Conservation (phyloP, 2,113 vertebrate species). For the Toxotes chatareus region DNA sequence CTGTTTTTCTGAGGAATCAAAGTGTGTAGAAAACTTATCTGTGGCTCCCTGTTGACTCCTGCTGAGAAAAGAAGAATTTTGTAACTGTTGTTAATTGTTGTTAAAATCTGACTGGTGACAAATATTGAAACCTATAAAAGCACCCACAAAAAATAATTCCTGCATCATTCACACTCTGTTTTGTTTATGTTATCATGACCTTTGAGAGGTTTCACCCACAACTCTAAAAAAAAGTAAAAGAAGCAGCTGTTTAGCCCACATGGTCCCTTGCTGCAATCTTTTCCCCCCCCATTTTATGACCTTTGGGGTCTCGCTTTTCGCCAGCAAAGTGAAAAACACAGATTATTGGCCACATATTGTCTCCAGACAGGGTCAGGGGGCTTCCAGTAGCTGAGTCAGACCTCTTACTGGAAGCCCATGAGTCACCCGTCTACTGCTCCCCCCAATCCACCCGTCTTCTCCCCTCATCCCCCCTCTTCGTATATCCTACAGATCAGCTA, state of each 20-base stretch:
- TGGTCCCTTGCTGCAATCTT: background rate
- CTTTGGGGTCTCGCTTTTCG: slow-evolving; percentile 7
- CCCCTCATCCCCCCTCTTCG: background rate
- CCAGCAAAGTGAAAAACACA: slow-evolving; percentile 51
- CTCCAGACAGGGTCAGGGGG: slow-evolving; percentile 70
- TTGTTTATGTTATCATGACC: background rate
- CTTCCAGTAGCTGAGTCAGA: slow-evolving; percentile 77
- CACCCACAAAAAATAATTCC: background rate
- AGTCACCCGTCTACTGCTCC: slow-evolving; percentile 64
- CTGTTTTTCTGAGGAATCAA: slow-evolving; percentile 19
- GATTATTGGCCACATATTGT: slow-evolving; percentile 44
- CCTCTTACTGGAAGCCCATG: slow-evolving; percentile 78
- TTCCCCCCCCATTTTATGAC: background rate
- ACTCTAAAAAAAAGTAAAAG: background rate
- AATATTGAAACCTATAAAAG: background rate
- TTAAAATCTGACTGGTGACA: background rate
- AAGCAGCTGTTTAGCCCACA: background rate
- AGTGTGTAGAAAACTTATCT: slow-evolving; percentile 8
- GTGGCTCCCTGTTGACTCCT: background rate
- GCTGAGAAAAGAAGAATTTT: background rate
- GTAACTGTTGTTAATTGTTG: background rate
- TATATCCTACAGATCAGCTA: slow-evolving; percentile 17
- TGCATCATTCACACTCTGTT: background rate
- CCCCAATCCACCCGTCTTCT: slow-evolving; percentile 1
- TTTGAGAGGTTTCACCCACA: background rate